Evolutionary conservation across 2,888 invertebrate species (phyloP).

Genomic region (Chromoteleia sp.): DNA sequence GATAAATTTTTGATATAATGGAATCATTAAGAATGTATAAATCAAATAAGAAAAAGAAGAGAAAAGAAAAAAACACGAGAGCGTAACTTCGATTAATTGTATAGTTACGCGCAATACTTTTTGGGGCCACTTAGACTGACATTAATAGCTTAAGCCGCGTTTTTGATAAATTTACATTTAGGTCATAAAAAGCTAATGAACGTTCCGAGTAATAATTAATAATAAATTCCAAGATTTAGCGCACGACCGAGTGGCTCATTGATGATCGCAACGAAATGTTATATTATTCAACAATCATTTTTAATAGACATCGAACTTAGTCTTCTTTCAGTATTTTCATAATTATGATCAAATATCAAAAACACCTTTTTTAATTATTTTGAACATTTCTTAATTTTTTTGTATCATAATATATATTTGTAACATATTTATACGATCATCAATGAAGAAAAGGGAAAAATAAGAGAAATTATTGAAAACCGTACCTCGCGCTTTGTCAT

Average conservation of each 20-base stretch:
- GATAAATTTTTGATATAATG: slow-evolving; percentile 1
- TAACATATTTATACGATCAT: slow-evolving; percentile 36
- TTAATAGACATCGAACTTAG: slow-evolving; percentile 8
- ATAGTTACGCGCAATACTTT: slow-evolving; percentile 40
- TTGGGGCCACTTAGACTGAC: slow-evolving; percentile 62
- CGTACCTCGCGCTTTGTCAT: slow-evolving; percentile 52
- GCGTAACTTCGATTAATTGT: slow-evolving; percentile 36
- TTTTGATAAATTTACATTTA: slow-evolving; percentile 56
- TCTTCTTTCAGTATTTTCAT: slow-evolving; percentile 17
- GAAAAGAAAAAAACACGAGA: background rate
- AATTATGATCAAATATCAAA: background rate
- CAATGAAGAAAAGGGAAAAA: slow-evolving; percentile 37
- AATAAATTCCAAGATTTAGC: slow-evolving; percentile 61
- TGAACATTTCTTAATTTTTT: no score
- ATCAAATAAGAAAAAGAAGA: background rate
- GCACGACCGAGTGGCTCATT: slow-evolving; percentile 36
- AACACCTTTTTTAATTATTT: no score
- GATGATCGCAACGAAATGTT: slow-evolving; percentile 44
- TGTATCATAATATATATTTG: no score
- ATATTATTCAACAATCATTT: slow-evolving; percentile 25
- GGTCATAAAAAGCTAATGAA: slow-evolving; percentile 11
- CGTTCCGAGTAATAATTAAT: slow-evolving; percentile 2
- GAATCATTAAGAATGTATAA: background rate
- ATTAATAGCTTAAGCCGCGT: slow-evolving; percentile 46
- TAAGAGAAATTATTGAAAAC: slow-evolving; percentile 38